These are phyloP conservation scores for Sylvilagus floridanus DNA, from an alignment of 2,797 vertebrate species.

Conservation along the genomic window DNA sequence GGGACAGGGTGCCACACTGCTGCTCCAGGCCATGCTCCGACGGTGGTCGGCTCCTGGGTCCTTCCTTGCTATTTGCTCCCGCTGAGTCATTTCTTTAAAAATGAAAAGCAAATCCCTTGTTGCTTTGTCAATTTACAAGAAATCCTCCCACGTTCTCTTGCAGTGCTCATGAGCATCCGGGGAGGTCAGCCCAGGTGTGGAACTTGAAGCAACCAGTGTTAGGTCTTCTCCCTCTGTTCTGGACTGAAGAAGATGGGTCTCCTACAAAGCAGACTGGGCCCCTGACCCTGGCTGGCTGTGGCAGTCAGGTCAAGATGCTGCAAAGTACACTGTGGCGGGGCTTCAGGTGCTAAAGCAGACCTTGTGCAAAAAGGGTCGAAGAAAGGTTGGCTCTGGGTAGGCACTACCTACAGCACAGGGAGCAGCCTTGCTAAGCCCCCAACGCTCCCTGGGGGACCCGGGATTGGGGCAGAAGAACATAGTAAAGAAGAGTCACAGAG, in stretches of 20 bases:
- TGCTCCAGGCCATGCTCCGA: background rate
- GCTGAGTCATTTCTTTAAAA: conserved; percentile 3
- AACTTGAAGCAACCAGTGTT: background rate
- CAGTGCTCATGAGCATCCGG: background rate
- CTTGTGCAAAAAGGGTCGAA: background rate
- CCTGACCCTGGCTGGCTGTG: background rate
- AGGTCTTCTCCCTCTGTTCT: background rate
- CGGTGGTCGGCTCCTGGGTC: background rate
- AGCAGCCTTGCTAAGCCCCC: background rate
- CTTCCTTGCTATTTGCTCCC: background rate
- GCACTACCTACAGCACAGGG: background rate
- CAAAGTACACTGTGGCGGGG: background rate
- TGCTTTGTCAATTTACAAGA: background rate
- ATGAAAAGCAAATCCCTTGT: background rate
- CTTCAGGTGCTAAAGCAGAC: background rate
- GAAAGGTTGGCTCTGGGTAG: background rate
- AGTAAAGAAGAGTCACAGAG: background rate
- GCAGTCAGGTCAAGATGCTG: background rate
- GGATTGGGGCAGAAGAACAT: background rate
- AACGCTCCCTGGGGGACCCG: background rate
- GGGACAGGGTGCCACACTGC: background rate
- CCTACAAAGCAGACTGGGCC: background rate
- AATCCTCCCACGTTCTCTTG: background rate
- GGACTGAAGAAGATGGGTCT: background rate
- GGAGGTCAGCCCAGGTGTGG: background rate